Conservation (phyloP, 2,113 vertebrate species). For the Phocoena sinus region DNA sequence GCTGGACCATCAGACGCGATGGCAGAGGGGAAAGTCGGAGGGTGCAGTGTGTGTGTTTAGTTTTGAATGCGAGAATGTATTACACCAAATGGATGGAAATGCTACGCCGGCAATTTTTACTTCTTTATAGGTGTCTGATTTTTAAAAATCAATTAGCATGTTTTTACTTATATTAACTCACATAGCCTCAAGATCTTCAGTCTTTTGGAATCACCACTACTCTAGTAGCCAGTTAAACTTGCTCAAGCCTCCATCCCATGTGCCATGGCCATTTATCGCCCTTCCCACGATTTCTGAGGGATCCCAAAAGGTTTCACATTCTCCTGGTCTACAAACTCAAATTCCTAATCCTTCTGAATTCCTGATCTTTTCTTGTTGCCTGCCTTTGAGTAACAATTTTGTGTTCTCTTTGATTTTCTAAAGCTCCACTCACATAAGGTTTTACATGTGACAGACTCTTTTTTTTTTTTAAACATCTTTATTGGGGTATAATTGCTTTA, state of each 20-base stretch:
- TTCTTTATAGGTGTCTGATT: slow-evolving; percentile 58
- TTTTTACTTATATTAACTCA: slow-evolving; percentile 52
- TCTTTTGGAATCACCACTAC: not conserved
- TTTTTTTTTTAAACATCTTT: not conserved
- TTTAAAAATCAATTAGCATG: slow-evolving; percentile 54
- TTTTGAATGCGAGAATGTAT: slow-evolving; percentile 53
- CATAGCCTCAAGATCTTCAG: not conserved
- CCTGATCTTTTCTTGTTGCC: not conserved
- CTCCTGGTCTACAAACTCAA: not conserved
- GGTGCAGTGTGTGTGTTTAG: not conserved
- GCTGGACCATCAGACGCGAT: not conserved
- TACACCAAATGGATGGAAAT: slow-evolving; percentile 45
- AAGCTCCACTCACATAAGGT: not conserved
- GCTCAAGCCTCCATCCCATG: not conserved
- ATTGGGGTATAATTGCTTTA: too few species aligned
- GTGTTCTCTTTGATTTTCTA: not conserved
- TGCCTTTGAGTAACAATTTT: not conserved
- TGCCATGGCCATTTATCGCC: not conserved
- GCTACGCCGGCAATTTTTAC: slow-evolving; percentile 40
- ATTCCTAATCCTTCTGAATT: not conserved
- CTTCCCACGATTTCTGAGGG: not conserved
- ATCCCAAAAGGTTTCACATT: not conserved
- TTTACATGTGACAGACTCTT: not conserved
- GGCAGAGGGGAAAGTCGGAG: slow-evolving; percentile 12
- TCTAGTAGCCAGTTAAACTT: slow-evolving; percentile 4